Conservation (phyloP, 2,113 vertebrate genomes). For the Morone saxatilis region DNA sequence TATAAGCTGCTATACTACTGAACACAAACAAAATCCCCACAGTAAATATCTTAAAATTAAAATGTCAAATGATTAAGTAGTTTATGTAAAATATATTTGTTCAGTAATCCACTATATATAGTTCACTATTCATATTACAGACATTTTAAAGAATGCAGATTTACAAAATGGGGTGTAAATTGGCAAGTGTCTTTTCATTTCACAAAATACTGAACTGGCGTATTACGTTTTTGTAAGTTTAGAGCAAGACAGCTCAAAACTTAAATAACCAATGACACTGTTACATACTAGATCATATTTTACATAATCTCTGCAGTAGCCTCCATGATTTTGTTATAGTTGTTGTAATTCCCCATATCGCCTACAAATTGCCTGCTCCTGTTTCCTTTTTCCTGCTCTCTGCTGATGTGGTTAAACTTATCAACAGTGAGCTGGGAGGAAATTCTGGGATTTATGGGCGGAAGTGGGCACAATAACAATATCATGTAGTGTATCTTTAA, state of each 20-base stretch:
- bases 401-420: constrained; percentile 33
- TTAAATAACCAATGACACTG: constrained; percentile 34
- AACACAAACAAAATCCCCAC: constrained; percentile 33
- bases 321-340: constrained; percentile 37
- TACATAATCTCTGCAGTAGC: constrained; percentile 21
- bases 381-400: constrained; percentile 19
- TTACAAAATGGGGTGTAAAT: constrained; percentile 1
- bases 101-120: constrained; percentile 4
- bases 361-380: constrained; percentile 22
- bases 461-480: constrained; percentile 36
- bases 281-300: constrained; percentile 28
- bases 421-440: constrained; percentile 1
- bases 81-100: constrained; percentile 5
- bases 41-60: constrained; percentile 18
- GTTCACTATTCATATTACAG: neutral
- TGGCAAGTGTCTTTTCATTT: constrained; percentile 39
- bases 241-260: neutral
- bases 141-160: neutral
- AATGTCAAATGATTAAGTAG: constrained; percentile 34
- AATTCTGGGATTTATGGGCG: constrained; percentile 3
- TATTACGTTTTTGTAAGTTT: constrained; percentile 2
- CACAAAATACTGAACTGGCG: neutral
- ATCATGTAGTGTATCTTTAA: constrained; percentile 57
- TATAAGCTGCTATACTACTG: constrained; percentile 17
- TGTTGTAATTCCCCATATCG: constrained; percentile 3